phyloP scores from a whole-genome alignment of 2,888 invertebrate species.

The Chorisops tibialis region DNA sequence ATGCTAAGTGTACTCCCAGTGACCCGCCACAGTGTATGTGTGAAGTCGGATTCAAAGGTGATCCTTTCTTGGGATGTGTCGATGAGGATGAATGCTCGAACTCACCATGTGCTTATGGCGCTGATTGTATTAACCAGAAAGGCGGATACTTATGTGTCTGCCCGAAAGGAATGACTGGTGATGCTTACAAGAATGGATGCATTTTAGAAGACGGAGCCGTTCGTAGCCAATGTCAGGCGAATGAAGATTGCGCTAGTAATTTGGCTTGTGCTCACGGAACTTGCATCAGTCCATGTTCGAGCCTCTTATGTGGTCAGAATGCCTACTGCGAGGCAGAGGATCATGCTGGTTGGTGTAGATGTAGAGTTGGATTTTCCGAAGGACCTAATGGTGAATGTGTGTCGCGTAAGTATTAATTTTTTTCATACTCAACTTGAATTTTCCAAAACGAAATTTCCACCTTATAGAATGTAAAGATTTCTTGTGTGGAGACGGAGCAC shows the following conservation, averaged over 20 bases:
- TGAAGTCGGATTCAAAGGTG: conserved; percentile 80
- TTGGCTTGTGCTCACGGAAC: conserved; percentile 74
- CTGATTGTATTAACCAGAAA: conserved; percentile 81
- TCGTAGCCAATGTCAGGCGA: conserved; percentile 65
- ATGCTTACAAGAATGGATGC: conserved; percentile 82
- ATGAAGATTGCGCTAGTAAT: conserved; percentile 77
- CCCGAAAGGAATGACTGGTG: conserved; percentile 77
- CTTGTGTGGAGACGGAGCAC: conserved; percentile 77
- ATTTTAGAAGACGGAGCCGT: conserved; percentile 57
- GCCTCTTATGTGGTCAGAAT: conserved; percentile 75
- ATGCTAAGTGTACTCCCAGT: conserved; percentile 83
- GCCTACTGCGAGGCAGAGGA: conserved; percentile 85
- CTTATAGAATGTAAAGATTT: conserved; percentile 52
- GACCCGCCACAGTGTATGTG: conserved; percentile 89
- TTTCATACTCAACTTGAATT: not conserved
- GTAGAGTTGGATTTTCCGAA: conserved; percentile 77
- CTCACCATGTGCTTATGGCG: conserved; percentile 82
- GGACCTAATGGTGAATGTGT: conserved; percentile 77
- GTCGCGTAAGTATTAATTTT: conserved; percentile 60
- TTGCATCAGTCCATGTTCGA: conserved; percentile 78
- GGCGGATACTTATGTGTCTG: conserved; percentile 85
- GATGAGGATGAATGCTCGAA: conserved; percentile 84
- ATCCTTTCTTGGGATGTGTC: conserved; percentile 77
- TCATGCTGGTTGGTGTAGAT: conserved; percentile 86
- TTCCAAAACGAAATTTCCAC: conserved; percentile 9